phyloP scores from a whole-genome alignment of 2,113 vertebrate species.

The Cervus canadensis region DNA sequence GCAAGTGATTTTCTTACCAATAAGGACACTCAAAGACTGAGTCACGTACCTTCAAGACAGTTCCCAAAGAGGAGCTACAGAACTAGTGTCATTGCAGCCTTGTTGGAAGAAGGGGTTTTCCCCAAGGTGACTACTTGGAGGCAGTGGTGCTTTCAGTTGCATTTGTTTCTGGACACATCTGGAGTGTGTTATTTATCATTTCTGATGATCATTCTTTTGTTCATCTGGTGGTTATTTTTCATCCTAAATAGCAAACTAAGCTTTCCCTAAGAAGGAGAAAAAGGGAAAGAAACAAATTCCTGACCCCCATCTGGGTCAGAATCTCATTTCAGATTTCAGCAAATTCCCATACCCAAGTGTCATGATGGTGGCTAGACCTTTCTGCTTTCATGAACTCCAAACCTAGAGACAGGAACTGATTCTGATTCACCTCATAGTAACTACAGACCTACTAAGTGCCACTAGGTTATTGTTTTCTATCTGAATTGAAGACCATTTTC shows the following conservation, averaged over 20 bases:
- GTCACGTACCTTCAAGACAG: neutral
- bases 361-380: neutral
- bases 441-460: neutral
- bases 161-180: constrained; percentile 32
- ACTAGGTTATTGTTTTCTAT: neutral
- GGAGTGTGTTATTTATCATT: constrained; percentile 55
- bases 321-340: constrained; percentile 52
- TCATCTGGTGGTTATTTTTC: constrained; percentile 74
- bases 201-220: constrained; percentile 5
- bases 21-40: neutral
- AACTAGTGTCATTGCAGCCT: fast-evolving
- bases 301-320: constrained; percentile 43
- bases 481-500: neutral
- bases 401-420: neutral
- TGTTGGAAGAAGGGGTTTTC: neutral
- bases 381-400: neutral
- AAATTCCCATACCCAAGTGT: neutral
- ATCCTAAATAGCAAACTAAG: constrained; percentile 58
- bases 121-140: neutral
- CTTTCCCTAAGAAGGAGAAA: constrained; percentile 48
- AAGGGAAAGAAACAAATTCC: constrained; percentile 59
- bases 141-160: fast-evolving
- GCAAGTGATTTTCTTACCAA: neutral
- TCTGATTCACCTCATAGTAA: neutral
- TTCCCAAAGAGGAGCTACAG: neutral